phyloP scores from a whole-genome alignment of 1,140 invertebrate species.

The Brachionus rubens region DNA sequence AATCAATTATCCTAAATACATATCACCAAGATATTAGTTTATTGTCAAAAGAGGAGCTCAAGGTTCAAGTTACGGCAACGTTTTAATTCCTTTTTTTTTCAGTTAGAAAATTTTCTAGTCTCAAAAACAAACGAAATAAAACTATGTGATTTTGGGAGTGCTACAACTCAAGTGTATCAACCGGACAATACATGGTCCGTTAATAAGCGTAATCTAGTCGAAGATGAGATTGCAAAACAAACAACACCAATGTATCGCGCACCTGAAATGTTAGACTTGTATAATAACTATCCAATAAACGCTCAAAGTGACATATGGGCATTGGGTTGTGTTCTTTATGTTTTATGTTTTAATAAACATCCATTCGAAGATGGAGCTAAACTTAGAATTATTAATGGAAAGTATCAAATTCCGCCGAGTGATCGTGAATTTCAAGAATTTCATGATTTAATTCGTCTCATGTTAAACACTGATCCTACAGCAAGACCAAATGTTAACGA shows the following conservation, averaged over 20 bases:
- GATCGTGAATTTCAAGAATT: conserved; percentile 12
- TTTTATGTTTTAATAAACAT: conserved; percentile 85
- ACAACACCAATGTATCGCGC: conserved; percentile 72
- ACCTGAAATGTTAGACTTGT: conserved; percentile 95
- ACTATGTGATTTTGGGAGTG: conserved; percentile 97
- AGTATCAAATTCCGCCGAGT: conserved; percentile 73
- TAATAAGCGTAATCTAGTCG: conserved; percentile 80
- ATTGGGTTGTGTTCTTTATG: conserved; percentile 88
- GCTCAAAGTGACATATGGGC: conserved; percentile 88
- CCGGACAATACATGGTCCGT: conserved; percentile 87
- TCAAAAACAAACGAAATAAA: conserved; percentile 79
- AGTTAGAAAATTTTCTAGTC: conserved; percentile 73
- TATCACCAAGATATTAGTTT: too few species aligned
- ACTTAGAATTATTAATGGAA: conserved; percentile 88
- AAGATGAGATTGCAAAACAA: conserved; percentile 75
- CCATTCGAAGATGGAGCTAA: conserved; percentile 96
- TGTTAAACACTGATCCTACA: conserved; percentile 47
- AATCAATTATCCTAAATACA: too few species aligned
- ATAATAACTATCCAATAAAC: conserved; percentile 87
- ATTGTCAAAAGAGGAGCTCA: too few species aligned
- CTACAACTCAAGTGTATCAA: conserved; percentile 75
- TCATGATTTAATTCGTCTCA: conserved; percentile 40
- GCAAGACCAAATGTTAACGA: conserved; percentile 44
- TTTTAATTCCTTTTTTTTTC: conserved; percentile 47
- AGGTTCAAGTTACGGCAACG: too few species aligned